Conservation (phyloP, 2,113 vertebrate genomes). For the Castor canadensis region DNA sequence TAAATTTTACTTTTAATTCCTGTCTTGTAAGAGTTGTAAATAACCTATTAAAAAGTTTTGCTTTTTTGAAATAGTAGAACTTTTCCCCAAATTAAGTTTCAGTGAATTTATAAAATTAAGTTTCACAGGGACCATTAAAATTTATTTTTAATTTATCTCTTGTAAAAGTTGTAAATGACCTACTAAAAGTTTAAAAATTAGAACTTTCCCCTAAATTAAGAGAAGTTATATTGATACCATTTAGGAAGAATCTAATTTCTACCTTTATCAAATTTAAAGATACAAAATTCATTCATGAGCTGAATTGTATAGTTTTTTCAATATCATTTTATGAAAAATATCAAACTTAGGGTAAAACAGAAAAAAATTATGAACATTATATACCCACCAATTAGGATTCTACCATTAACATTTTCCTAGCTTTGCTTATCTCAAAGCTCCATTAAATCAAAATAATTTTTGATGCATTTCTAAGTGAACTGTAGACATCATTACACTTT, state of each 20-base stretch:
- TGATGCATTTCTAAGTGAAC: slow-evolving; percentile 6
- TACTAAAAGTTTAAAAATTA: slow-evolving; percentile 62
- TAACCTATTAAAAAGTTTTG: slow-evolving; percentile 63
- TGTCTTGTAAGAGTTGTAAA: slow-evolving; percentile 35
- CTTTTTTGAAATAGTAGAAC: slow-evolving; percentile 35
- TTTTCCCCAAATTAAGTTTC: background rate
- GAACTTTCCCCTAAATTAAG: slow-evolving; percentile 8
- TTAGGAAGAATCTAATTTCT: background rate
- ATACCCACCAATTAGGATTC: background rate
- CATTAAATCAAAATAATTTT: background rate
- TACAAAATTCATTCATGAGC: background rate
- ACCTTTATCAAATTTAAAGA: background rate
- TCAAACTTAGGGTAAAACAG: background rate
- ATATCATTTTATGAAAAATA: background rate
- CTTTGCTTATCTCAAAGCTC: background rate
- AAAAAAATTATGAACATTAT: background rate
- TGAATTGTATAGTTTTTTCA: background rate
- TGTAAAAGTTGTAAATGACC: slow-evolving; percentile 39
- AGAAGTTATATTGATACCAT: background rate
- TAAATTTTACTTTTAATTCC: slow-evolving; percentile 60
- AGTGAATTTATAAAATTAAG: slow-evolving; percentile 38
- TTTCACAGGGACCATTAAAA: slow-evolving; percentile 61
- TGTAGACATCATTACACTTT: background rate
- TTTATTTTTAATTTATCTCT: slow-evolving; percentile 44
- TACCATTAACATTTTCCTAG: background rate